These are phyloP conservation scores for Heliconius hortense DNA, from an alignment of 2,888 invertebrate genomes.

Conservation along the genomic window DNA sequence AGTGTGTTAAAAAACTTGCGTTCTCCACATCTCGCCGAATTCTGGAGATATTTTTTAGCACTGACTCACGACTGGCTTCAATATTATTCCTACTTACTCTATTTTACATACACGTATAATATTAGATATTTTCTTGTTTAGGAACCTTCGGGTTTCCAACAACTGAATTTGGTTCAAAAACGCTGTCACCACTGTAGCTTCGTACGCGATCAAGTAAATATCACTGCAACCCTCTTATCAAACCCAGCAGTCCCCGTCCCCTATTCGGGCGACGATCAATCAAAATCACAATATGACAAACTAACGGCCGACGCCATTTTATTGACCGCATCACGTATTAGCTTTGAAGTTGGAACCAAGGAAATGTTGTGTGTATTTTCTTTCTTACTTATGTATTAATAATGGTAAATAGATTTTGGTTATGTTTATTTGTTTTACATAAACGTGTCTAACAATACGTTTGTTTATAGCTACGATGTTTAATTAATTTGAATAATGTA, in stretches of 20 bases:
- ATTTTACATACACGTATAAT: background rate
- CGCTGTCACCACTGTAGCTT: background rate
- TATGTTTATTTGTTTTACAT: background rate
- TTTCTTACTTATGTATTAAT: too few relatives aligned
- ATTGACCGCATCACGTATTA: slow-evolving; percentile 30
- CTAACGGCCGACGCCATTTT: slow-evolving; percentile 36
- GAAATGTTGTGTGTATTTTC: background rate
- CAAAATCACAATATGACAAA: slow-evolving; percentile 32
- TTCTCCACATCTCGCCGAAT: too few relatives aligned
- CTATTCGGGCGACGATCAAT: slow-evolving; percentile 31
- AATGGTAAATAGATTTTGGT: background rate
- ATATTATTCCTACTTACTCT: too few relatives aligned
- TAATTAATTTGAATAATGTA: too few relatives aligned
- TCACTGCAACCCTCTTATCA: slow-evolving; percentile 15
- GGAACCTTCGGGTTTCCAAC: background rate
- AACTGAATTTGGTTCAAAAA: background rate
- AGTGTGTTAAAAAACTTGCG: too few relatives aligned
- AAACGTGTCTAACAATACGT: background rate
- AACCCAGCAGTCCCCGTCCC: slow-evolving; percentile 25
- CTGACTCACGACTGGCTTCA: too few relatives aligned
- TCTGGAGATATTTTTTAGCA: too few relatives aligned
- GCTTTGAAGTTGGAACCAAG: slow-evolving; percentile 5
- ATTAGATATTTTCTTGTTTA: background rate
- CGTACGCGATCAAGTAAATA: background rate
- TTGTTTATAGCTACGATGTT: background rate